These are phyloP conservation scores for Crocuta crocuta DNA, from an alignment of 2,113 vertebrate genomes.

Conservation along the genomic window DNA sequence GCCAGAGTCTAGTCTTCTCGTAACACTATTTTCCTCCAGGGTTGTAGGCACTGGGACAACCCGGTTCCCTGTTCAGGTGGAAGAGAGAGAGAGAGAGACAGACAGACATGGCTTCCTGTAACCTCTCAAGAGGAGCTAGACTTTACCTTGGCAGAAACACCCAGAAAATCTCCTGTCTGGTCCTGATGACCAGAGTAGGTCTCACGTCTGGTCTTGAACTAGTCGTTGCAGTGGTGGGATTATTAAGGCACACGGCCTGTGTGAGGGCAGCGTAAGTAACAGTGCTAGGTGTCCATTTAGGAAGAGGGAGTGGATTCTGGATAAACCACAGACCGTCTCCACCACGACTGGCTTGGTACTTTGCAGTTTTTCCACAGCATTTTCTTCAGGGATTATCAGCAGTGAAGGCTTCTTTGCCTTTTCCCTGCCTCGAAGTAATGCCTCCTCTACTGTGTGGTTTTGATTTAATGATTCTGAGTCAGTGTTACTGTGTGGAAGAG, in stretches of 20 bases:
- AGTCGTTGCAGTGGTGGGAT: not conserved
- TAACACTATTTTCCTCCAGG: not conserved
- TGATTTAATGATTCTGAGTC: conserved; percentile 36
- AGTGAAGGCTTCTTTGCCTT: not conserved
- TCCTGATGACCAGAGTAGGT: not conserved
- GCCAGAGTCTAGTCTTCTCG: not conserved
- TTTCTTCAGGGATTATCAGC: conserved; percentile 21
- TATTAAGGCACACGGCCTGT: not conserved
- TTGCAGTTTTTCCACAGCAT: not conserved
- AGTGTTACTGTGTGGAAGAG: not conserved
- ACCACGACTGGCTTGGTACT: not conserved
- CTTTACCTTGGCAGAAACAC: not conserved
- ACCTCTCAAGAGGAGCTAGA: not conserved
- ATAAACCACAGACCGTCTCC: not conserved
- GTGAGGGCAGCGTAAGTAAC: not conserved
- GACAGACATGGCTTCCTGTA: not conserved
- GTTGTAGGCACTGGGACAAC: not conserved
- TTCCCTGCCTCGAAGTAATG: not conserved
- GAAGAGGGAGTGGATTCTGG: not conserved
- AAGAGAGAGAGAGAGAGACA: not conserved
- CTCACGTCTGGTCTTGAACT: not conserved
- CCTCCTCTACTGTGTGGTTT: conserved; percentile 20
- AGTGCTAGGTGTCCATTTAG: not conserved
- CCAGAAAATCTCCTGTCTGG: not conserved
- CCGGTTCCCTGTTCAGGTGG: not conserved